These are phyloP conservation scores for Pungitius pungitius DNA, from an alignment of 2,113 vertebrate genomes.

Conservation along the genomic window DNA sequence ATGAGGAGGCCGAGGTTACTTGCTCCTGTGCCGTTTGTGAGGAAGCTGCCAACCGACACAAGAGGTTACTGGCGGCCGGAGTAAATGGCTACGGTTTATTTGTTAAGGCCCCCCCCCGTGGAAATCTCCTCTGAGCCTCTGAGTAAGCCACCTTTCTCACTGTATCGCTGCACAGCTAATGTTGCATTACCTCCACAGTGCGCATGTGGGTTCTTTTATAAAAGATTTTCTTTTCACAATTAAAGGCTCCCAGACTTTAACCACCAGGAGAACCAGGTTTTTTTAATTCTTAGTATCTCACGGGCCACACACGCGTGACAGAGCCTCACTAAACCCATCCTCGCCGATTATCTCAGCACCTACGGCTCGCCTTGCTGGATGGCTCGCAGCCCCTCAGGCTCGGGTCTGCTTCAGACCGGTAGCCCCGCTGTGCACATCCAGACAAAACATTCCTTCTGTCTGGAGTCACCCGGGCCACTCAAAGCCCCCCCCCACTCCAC, in stretches of 20 bases:
- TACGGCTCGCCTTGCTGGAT: no score
- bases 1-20: slow-evolving; percentile 34
- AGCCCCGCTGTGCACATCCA: slow-evolving; percentile 62
- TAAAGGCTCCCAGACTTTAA: background rate
- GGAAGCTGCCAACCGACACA: slow-evolving; percentile 38
- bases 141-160: background rate
- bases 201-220: background rate
- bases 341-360: no score
- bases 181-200: slow-evolving; percentile 8
- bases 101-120: slow-evolving; percentile 22
- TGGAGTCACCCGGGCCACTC: slow-evolving; percentile 73
- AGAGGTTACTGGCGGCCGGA: slow-evolving; percentile 30
- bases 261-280: background rate
- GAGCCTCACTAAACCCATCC: background rate
- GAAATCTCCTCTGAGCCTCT: slow-evolving; percentile 33
- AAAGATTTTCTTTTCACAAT: no score
- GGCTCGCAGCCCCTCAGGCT: slow-evolving; percentile 21
- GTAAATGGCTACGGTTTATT: slow-evolving; percentile 40
- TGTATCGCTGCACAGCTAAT: background rate
- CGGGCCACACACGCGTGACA: no score
- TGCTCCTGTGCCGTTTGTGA: slow-evolving; percentile 37
- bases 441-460: slow-evolving; percentile 80
- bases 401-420: slow-evolving; percentile 37
- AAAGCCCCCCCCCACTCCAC: no score
- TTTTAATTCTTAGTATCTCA: background rate